Evolutionary conservation across 1,140 invertebrate genomes (phyloP).

Genomic region (Penaeus indicus): DNA sequence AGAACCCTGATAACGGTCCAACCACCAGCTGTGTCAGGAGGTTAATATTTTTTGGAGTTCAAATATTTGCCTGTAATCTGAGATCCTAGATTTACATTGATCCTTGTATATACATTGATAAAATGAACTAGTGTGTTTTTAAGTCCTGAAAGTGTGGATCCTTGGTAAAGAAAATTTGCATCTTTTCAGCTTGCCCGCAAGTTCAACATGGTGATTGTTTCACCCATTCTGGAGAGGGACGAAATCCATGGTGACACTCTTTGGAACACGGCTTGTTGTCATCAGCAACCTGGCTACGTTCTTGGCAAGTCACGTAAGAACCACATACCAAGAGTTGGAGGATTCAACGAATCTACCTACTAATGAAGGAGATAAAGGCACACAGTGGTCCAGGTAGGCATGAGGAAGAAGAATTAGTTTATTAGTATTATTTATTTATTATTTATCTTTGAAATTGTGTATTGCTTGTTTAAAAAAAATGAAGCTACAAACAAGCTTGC

Average conservation of each 20-base stretch:
- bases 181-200: conserved; percentile 80
- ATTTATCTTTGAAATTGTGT: not conserved
- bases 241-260: conserved; percentile 86
- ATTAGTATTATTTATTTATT: not conserved
- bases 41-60: conserved; percentile 69
- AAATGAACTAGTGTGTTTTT: not conserved
- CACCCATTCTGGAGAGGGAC: conserved; percentile 96
- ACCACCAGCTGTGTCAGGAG: conserved; percentile 85
- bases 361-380: conserved; percentile 83
- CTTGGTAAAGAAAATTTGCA: conserved; percentile 15
- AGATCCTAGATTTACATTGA: not conserved
- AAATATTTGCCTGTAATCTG: no score
- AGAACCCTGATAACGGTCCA: conserved; percentile 88
- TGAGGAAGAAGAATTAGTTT: not conserved
- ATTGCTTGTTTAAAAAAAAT: not conserved
- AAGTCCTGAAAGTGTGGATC: not conserved
- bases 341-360: conserved; percentile 99
- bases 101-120: conserved; percentile 1
- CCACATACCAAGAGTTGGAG: conserved; percentile 97
- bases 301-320: conserved; percentile 98
- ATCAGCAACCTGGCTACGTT: conserved; percentile 88
- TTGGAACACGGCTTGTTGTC: conserved; percentile 97
- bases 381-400: conserved; percentile 64
- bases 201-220: conserved; percentile 96
- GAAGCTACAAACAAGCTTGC: no score